Evolutionary conservation across 2,797 vertebrate genomes (phyloP), one percentile per base, ranked within the genome.

Genomic region (Xenops minutus): DNA sequence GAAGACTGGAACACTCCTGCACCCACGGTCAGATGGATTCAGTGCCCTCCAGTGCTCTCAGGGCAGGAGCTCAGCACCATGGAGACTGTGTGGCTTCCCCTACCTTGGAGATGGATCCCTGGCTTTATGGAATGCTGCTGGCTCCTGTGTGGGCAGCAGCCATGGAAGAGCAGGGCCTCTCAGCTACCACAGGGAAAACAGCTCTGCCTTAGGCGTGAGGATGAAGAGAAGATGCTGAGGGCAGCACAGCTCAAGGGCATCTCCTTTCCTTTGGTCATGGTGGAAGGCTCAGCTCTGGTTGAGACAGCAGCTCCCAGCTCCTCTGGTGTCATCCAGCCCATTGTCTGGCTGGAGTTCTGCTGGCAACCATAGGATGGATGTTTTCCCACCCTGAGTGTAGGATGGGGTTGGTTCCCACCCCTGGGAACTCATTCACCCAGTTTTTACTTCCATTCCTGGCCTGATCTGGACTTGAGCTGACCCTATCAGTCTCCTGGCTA

Each of bases 401-500:
- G 18, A 76, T 10, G 4, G 26, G 34, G 24, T 10, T 10, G 10
- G 41, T 63, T 93, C 36, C 51, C 34, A 62, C 20, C 20, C 41
- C 3, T 0, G 0, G 48, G 29, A 87, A 36, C 51, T 39, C 21
- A 18, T 41, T 94, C 21, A 41, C 39, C 7, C 69, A n/a, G 6
- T 27, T 82, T 79, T 76, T 23, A 36, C 26, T 78, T 58, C 55
- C 30, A 30, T 85, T 87, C 67, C 72, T 83, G 81, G 36, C 41
- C 72, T 83, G 24, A 67, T 72, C 7, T 19, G 14, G 30, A 7
- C 58, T 76, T 0, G 0, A 78, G 46, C 14, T 0, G 7, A 69
- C 39, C 22, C 44, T 46, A 13, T 27, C 34, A 62, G 27, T 27
- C 22, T 92, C 61, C 56, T 0, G 0, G 34, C 12, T 1, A 1